These are phyloP conservation scores for Potorous gilbertii DNA, from an alignment of 2,797 vertebrate genomes.

Conservation along the genomic window DNA sequence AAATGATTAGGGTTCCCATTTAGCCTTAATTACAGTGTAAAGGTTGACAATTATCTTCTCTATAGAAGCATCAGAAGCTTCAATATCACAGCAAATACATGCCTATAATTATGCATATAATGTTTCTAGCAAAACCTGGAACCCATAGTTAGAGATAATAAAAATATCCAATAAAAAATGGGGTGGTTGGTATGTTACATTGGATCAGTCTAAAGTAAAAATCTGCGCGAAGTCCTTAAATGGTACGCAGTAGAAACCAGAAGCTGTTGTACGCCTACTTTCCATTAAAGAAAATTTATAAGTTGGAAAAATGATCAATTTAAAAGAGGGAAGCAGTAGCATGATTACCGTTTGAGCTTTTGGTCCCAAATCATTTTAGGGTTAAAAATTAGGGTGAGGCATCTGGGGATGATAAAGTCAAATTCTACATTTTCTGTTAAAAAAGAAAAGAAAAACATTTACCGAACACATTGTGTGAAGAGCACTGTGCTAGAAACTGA, in stretches of 20 bases:
- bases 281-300: conserved; percentile 58
- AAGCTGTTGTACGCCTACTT: conserved; percentile 11
- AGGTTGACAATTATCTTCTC: conserved; percentile 85
- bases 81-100: conserved; percentile 82
- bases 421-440: background rate
- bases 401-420: background rate
- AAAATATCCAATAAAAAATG: conserved; percentile 66
- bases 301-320: conserved; percentile 30
- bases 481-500: background rate
- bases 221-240: conserved; percentile 43
- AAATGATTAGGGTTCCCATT: conserved; percentile 84
- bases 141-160: conserved; percentile 83
- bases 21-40: conserved; percentile 87
- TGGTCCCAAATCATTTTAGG: background rate
- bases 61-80: conserved; percentile 78
- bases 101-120: conserved; percentile 84
- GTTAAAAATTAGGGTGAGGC: background rate
- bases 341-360: conserved; percentile 28
- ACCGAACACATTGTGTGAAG: background rate
- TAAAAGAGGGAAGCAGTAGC: conserved; percentile 5
- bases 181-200: conserved; percentile 55
- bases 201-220: conserved; percentile 52
- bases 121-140: conserved; percentile 84
- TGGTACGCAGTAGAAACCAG: conserved; percentile 51
- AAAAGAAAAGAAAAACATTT: background rate